Evolutionary conservation across 2,888 invertebrate genomes (phyloP).

Genomic region (Mechanitis mazaeus): DNA sequence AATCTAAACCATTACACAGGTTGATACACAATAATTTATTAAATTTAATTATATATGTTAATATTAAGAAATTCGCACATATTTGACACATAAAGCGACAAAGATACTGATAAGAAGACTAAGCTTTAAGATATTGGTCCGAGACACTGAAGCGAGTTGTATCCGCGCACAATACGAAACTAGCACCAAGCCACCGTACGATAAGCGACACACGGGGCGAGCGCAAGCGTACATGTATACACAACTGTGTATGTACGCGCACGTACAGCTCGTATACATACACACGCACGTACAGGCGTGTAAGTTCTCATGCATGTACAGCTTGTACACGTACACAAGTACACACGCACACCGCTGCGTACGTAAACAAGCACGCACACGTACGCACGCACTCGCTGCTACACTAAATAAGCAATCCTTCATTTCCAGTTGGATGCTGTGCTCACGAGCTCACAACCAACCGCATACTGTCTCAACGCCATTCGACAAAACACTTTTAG

Average conservation of each 20-base stretch:
- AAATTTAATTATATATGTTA: constrained; percentile 61
- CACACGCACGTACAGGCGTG: not conserved
- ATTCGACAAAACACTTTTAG: constrained; percentile 22
- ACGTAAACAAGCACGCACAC: not conserved
- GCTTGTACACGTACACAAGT: constrained; percentile 13
- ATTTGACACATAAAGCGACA: constrained; percentile 77
- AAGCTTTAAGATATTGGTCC: constrained; percentile 73
- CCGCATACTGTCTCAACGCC: constrained; percentile 33
- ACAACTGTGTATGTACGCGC: constrained; percentile 2
- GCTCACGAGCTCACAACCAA: constrained; percentile 38
- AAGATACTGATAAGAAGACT: constrained; percentile 64
- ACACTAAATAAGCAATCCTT: constrained; percentile 56
- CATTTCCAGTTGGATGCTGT: constrained; percentile 28
- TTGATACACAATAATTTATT: constrained; percentile 65
- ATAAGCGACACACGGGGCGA: constrained; percentile 49
- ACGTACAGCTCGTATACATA: not conserved
- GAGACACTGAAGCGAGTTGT: constrained; percentile 72
- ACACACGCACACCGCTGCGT: not conserved
- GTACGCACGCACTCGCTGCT: constrained; percentile 6
- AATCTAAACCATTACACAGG: constrained; percentile 75
- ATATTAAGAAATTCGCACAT: constrained; percentile 73
- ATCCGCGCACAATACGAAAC: constrained; percentile 58
- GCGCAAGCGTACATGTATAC: not conserved
- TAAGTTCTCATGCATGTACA: constrained; percentile 3
- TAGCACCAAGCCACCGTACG: constrained; percentile 75